Evolutionary conservation across 2,888 invertebrate species (phyloP), one percentile per base, ranked within the genome.

Genomic region (Watsonalla cultraria): DNA sequence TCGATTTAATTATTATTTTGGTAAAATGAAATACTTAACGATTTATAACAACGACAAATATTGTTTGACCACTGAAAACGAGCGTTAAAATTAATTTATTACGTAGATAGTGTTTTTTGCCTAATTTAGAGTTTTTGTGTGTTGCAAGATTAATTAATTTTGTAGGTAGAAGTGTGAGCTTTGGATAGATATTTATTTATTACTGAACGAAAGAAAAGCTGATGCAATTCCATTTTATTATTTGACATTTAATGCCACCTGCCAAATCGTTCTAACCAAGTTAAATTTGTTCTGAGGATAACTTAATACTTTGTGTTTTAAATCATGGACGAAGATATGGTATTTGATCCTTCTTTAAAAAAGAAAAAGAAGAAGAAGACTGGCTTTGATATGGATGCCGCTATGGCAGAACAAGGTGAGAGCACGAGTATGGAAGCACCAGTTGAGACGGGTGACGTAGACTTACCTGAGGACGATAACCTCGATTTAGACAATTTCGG

Each of bases 331-430:
- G 91, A 91, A 60, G 90, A 89, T 64, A 89, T 91, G 96, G 93
- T 96, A 74, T 97, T 97, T 84, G 98, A 98, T 90, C 96, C 97
- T 34, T 94, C 94, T 63, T 83, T 97, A 66, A 98, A 98, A 91
- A 98, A 98, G 88, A 98, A 98, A 89, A 98, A 98, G 91, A 98
- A 97, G 92, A 97, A 96, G 95, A 98, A 97, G 96, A 97, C 96
- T 74, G 94, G 96, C 37, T 98, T 98, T 78, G 98, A 98, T 82
- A 92, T 97, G 68, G 97, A 98, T 82, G 95, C 96, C 39, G 96
- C 95, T 47, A 87, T 96, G 60, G 95, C 94, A 14, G 92, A 92
- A 53, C 92, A 91, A 69, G 81, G 85, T 64, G 92, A 91, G 70
- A 93, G 74, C 83, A 86, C 65, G 88, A 90, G 70, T 92, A 92